Conservation (phyloP, 2,113 vertebrate species). For the Sakesphorus luctuosus region DNA sequence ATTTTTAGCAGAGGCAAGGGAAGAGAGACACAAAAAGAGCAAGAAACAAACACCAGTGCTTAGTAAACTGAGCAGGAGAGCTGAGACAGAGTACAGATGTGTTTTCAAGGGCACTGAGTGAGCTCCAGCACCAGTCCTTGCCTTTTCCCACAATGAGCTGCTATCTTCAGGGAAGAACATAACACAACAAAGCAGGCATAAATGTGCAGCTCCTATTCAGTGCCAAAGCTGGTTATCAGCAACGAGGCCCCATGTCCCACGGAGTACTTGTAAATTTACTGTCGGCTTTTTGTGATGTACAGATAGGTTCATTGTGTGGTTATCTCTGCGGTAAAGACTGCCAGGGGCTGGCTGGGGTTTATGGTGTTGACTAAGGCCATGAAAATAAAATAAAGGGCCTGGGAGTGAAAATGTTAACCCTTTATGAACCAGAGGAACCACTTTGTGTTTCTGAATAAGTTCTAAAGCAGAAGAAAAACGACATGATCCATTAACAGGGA, state of each 20-base stretch:
- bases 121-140: neutral
- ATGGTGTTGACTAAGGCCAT: neutral
- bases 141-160: neutral
- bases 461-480: neutral
- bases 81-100: neutral
- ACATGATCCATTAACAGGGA: neutral
- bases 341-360: neutral
- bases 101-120: neutral
- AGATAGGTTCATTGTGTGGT: neutral
- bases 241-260: neutral
- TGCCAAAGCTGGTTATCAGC: constrained; percentile 32
- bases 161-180: neutral
- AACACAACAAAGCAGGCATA: neutral
- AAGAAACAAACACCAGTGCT: neutral
- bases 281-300: neutral
- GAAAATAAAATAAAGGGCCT: neutral
- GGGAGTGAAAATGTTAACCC: neutral
- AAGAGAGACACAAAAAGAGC: neutral
- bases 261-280: neutral
- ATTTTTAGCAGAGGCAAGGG: neutral
- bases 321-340: neutral
- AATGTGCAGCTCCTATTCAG: neutral
- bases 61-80: neutral
- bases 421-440: neutral
- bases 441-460: neutral